A percentile compares a stretch with the other conserved stretches of the same genome.
phyloP scores from a whole-genome alignment of 2,888 invertebrate species.

The Luffia ferchaultella region DNA sequence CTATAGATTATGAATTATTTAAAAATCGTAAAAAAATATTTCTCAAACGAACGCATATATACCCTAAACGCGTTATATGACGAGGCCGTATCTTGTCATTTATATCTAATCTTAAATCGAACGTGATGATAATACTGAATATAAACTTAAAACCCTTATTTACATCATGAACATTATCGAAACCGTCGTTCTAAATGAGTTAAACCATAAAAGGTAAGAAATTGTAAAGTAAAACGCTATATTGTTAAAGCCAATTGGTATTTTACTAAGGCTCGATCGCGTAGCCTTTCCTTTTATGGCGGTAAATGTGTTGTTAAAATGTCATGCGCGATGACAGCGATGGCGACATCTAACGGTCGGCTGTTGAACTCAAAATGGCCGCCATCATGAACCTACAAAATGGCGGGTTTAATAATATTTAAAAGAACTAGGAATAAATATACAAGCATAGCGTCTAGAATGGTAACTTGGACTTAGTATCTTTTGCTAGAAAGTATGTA shows the following conservation, averaged over 20 bases:
- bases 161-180: constrained; percentile 35
- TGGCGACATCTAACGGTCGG: constrained; percentile 37
- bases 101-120: too few species aligned
- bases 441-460: too few species aligned
- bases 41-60: too few species aligned
- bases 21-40: too few species aligned
- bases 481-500: too few species aligned
- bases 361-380: constrained; percentile 19
- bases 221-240: constrained; percentile 52
- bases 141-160: too few species aligned
- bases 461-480: too few species aligned
- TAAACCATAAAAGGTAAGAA: constrained; percentile 45
- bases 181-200: constrained; percentile 43
- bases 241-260: constrained; percentile 60
- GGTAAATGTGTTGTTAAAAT: constrained; percentile 28
- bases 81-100: too few species aligned
- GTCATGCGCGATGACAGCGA: constrained; percentile 43
- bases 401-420: constrained; percentile 12
- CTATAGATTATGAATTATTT: too few species aligned
- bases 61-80: too few species aligned
- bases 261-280: constrained; percentile 53
- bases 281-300: constrained; percentile 39
- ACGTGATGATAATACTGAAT: too few species aligned
- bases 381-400: constrained; percentile 17
- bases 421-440: constrained; percentile 3